Evolutionary conservation across 2,888 invertebrate genomes (phyloP).

Genomic region (Pterostichus niger): DNA sequence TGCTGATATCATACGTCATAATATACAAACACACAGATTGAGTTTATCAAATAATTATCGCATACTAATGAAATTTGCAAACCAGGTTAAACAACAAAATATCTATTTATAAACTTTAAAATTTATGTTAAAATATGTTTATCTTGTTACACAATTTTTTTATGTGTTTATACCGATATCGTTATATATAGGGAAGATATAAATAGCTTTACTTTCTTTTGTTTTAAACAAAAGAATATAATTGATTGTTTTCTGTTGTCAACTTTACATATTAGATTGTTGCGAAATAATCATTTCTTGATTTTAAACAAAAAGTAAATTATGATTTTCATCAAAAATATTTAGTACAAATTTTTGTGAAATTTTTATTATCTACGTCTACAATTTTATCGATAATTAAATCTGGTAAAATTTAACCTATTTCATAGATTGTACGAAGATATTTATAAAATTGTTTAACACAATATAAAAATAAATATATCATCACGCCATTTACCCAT

Average conservation of each 20-base stretch:
- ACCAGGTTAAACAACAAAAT: neutral
- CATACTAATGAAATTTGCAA: constrained; percentile 10
- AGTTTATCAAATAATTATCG: constrained; percentile 35
- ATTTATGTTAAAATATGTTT: constrained; percentile 10
- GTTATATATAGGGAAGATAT: neutral
- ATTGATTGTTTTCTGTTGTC: constrained; percentile 31
- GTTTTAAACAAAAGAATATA: constrained; percentile 36
- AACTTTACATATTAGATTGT: constrained; percentile 22
- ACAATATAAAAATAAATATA: too few species aligned
- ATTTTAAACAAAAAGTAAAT: neutral
- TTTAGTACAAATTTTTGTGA: neutral
- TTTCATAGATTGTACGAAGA: too few species aligned
- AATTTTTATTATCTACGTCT: too few species aligned
- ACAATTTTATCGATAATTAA: too few species aligned
- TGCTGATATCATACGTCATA: constrained; percentile 11
- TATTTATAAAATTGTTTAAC: too few species aligned
- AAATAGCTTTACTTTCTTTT: constrained; percentile 6
- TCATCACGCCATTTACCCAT: too few species aligned
- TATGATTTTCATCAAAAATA: neutral
- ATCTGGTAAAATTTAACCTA: neutral
- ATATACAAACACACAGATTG: neutral
- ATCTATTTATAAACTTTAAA: neutral
- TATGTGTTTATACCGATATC: neutral
- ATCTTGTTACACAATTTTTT: neutral
- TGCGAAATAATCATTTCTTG: constrained; percentile 10